Conservation (phyloP, 2,888 invertebrate species). For the Dolichopus griseipennis region DNA sequence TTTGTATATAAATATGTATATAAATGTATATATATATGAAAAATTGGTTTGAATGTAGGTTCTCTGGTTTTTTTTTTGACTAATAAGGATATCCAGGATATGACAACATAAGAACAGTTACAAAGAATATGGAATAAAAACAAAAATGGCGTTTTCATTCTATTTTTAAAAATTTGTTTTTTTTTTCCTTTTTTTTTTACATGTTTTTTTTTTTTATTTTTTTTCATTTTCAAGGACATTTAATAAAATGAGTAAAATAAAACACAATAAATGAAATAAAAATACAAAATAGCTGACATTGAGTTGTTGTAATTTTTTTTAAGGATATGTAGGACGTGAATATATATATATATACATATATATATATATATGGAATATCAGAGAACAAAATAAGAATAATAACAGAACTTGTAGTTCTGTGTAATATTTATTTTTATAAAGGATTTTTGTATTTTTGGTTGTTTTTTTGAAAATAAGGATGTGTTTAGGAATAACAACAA, state of each 20-base stretch:
- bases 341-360: too few relatives aligned
- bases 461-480: too few relatives aligned
- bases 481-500: too few relatives aligned
- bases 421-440: too few relatives aligned
- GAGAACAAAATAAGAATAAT: not conserved
- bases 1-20: too few relatives aligned
- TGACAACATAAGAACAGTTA: not conserved
- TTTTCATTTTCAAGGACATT: too few relatives aligned
- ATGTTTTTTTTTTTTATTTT: too few relatives aligned
- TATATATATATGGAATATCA: too few relatives aligned
- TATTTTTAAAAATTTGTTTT: not conserved
- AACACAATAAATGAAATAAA: not conserved
- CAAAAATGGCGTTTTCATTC: not conserved
- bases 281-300: not conserved
- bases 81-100: not conserved
- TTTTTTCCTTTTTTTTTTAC: not conserved
- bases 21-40: too few relatives aligned
- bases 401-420: not conserved
- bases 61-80: not conserved
- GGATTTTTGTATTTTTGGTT: too few relatives aligned
- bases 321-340: not conserved
- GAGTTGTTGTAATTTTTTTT: not conserved
- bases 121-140: not conserved
- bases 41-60: too few relatives aligned
- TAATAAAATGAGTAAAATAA: not conserved